Percentiles rank a stretch among this genome's conserved stretches.
Evolutionary conservation across 2,797 vertebrate species (phyloP).

Genomic region (Hypotaenidia philippensis): DNA sequence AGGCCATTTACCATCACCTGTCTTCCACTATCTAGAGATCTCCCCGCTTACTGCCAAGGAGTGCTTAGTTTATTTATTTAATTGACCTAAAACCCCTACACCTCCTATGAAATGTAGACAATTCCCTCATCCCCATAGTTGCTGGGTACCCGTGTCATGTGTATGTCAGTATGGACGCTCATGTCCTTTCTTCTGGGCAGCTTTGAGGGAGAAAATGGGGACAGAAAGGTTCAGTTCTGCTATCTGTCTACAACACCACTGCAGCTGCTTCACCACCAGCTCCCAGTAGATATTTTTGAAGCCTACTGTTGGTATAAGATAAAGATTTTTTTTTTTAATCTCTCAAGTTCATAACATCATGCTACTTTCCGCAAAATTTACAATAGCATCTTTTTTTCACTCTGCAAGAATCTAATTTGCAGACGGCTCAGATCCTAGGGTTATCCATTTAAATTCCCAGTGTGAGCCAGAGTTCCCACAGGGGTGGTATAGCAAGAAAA

Average conservation of each 20-base stretch:
- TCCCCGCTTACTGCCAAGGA: not conserved
- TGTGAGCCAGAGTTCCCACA: not conserved
- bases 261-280: not conserved
- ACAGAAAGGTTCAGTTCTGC: not conserved
- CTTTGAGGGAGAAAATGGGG: not conserved
- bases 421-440: not conserved
- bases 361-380: not conserved
- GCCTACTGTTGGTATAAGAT: not conserved
- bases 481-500: not conserved
- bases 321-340: not conserved
- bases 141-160: not conserved
- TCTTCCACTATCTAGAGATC: not conserved
- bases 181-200: not conserved
- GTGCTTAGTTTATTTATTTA: not conserved
- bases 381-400: not conserved
- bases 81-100: not conserved
- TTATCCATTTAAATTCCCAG: not conserved
- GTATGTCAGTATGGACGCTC: not conserved
- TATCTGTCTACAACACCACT: not conserved
- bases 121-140: not conserved
- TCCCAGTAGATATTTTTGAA: not conserved
- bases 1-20: not conserved
- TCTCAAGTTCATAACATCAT: not conserved
- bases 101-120: not conserved
- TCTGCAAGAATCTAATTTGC: not conserved